phyloP scores from a whole-genome alignment of 2,888 invertebrate genomes.

The Mallateleia sp. region DNA sequence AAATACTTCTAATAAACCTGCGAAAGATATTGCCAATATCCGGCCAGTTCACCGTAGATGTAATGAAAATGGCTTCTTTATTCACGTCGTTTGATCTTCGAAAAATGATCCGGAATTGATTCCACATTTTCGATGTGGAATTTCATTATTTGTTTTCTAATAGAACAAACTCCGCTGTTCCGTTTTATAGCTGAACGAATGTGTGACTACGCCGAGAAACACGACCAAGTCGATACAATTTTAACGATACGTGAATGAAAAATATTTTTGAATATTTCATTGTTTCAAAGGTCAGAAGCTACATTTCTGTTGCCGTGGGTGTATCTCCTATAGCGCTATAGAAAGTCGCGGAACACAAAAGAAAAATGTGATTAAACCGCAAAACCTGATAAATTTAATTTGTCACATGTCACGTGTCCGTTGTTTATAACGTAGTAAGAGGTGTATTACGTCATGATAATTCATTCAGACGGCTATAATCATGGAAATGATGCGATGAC shows the following conservation, averaged over 20 bases:
- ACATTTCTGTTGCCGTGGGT: constrained; percentile 22
- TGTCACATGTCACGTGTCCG: constrained; percentile 55
- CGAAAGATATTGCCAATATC: constrained; percentile 69
- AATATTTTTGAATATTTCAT: constrained; percentile 24
- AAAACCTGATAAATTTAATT: constrained; percentile 44
- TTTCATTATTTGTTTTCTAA: neutral
- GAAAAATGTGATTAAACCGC: neutral
- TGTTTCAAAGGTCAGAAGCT: constrained; percentile 55
- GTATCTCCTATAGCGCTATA: neutral
- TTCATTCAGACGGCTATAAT: constrained; percentile 43
- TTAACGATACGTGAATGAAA: constrained; percentile 40
- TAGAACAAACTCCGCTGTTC: no score
- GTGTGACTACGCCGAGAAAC: no score
- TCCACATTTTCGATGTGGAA: neutral
- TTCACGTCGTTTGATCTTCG: constrained; percentile 22
- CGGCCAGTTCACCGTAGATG: constrained; percentile 25
- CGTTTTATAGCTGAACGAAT: no score
- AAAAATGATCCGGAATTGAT: constrained; percentile 4
- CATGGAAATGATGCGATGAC: constrained; percentile 2
- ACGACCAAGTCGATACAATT: no score
- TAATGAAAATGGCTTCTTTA: constrained; percentile 54
- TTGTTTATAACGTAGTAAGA: constrained; percentile 48
- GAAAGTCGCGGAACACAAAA: neutral
- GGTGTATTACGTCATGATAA: constrained; percentile 34
- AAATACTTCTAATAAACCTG: constrained; percentile 65